Percentiles rank a stretch among this genome's conserved stretches.
Evolutionary conservation across 2,113 vertebrate species (phyloP).

Genomic region (Nycticebus coucang): DNA sequence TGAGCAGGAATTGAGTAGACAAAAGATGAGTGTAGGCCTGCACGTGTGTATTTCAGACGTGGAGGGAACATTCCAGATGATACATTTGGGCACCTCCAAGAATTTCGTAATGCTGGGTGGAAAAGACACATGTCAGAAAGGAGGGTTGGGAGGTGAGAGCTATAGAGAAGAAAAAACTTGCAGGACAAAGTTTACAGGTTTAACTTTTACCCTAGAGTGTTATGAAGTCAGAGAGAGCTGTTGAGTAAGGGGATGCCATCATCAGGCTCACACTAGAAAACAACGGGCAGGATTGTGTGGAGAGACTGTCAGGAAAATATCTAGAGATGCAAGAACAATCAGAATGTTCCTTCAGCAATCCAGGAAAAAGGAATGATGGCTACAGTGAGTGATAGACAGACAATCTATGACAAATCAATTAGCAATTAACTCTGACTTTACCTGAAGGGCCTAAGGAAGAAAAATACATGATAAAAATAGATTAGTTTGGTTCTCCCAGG

Average conservation of each 20-base stretch:
- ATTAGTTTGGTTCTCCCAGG: slow-evolving; percentile 20
- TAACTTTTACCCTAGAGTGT: background rate
- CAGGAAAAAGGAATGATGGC: background rate
- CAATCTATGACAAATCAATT: background rate
- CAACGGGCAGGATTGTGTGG: background rate
- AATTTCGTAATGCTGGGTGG: background rate
- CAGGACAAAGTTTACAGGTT: background rate
- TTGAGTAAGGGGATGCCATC: background rate
- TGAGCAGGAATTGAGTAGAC: background rate
- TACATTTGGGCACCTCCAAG: background rate
- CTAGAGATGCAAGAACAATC: background rate
- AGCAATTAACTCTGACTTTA: background rate
- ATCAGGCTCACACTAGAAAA: background rate
- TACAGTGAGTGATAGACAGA: background rate
- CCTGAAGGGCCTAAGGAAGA: background rate
- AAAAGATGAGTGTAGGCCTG: background rate
- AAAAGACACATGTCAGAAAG: background rate
- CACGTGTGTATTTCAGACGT: background rate
- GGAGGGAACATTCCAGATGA: background rate
- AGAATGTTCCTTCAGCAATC: background rate
- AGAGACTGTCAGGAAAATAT: background rate
- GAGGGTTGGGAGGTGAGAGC: background rate
- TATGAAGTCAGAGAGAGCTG: background rate
- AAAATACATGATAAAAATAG: background rate
- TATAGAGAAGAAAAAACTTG: background rate